phyloP scores from a whole-genome alignment of 2,113 vertebrate genomes.

The Oncorhynchus kisutch region DNA sequence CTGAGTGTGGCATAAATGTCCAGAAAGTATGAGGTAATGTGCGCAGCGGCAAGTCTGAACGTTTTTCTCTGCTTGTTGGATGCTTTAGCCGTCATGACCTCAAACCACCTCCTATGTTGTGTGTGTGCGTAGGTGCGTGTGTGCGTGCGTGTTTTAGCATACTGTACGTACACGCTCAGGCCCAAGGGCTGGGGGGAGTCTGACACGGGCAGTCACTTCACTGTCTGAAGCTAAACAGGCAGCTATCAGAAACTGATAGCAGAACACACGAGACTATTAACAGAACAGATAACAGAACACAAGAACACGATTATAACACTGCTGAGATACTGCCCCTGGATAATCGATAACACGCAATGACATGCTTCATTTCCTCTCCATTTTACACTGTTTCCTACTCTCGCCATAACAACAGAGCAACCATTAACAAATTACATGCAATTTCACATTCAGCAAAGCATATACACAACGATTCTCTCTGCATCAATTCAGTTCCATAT shows the following conservation, averaged over 20 bases:
- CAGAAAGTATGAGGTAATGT: constrained; percentile 26
- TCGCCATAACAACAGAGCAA: constrained; percentile 10
- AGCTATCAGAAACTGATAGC: not conserved
- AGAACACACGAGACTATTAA: too few species aligned
- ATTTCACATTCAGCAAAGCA: constrained; percentile 64
- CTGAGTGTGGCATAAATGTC: constrained; percentile 12
- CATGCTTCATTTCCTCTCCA: constrained; percentile 10
- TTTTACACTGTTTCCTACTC: constrained; percentile 2
- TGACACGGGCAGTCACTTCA: not conserved
- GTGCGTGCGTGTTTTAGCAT: not conserved
- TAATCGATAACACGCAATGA: not conserved
- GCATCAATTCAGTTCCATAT: constrained; percentile 57
- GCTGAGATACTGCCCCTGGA: not conserved
- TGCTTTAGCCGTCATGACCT: constrained; percentile 21
- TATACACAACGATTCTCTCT: constrained; percentile 30
- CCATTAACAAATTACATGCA: constrained; percentile 34
- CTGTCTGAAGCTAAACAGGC: not conserved
- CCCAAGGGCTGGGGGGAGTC: not conserved
- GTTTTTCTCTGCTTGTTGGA: constrained; percentile 22
- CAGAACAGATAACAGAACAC: not conserved
- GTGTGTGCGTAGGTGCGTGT: too few species aligned
- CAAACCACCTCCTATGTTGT: constrained; percentile 12
- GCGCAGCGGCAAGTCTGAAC: not conserved
- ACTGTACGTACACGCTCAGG: not conserved
- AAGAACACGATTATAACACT: not conserved